A percentile compares a stretch with the other conserved stretches of the same genome.
Evolutionary conservation across 2,888 invertebrate species (phyloP).

Genomic region (Dioctria rufipes): DNA sequence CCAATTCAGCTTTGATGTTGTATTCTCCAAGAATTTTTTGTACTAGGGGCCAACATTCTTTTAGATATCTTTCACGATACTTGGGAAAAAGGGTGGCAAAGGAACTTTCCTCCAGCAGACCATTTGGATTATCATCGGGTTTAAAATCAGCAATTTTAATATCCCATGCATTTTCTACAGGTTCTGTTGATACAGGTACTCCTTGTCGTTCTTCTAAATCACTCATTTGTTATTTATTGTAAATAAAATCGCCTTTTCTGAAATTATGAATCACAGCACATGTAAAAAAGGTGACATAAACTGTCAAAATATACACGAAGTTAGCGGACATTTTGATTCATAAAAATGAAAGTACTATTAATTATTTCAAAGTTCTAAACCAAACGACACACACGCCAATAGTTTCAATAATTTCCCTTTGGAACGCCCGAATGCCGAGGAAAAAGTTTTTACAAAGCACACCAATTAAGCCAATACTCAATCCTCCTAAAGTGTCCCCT

Average conservation of each 20-base stretch:
- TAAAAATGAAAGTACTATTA: no score
- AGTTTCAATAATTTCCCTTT: no score
- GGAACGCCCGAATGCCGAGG: no score
- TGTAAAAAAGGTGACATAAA: not conserved
- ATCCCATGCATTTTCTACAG: constrained; percentile 89
- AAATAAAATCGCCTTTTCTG: not conserved
- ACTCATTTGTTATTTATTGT: constrained; percentile 62
- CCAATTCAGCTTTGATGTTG: constrained; percentile 88
- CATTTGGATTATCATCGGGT: constrained; percentile 88
- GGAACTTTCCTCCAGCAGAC: constrained; percentile 90
- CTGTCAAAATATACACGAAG: constrained; percentile 19
- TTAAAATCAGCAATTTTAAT: constrained; percentile 90
- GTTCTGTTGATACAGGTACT: constrained; percentile 71
- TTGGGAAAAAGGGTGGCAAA: constrained; percentile 98
- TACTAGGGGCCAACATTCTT: constrained; percentile 96
- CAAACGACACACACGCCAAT: no score
- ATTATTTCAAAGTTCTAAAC: no score
- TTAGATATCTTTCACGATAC: constrained; percentile 95
- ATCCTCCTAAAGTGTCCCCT: no score
- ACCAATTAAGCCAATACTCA: no score
- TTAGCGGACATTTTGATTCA: not conserved
- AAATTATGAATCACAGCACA: constrained; percentile 24
- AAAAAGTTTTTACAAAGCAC: no score
- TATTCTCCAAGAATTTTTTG: constrained; percentile 87
- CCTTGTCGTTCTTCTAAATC: constrained; percentile 62